Evolutionary conservation across 2,888 invertebrate species (phyloP), one percentile per base, ranked within the genome.

Genomic region (Halictus quadricinctus): DNA sequence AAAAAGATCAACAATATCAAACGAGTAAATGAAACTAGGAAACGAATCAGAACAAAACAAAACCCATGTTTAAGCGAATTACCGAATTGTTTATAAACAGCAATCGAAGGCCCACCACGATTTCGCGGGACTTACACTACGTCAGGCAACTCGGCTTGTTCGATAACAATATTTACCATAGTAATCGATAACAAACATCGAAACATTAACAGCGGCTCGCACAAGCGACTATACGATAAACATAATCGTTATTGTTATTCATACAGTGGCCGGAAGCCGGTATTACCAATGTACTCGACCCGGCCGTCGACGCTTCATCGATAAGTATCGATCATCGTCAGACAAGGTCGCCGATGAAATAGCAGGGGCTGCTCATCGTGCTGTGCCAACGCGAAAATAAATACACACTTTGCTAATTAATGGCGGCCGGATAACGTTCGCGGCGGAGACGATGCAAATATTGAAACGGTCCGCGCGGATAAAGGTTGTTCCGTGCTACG

Each of bases 331-430:
- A 48, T 25, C 64, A 64, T 64, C 64, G 64, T 64, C 64, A 36
- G 64, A 64, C 64, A 29, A 18, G 64, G 18, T 25, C 15, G 64
- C 6, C 64, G 64, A 18, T 64, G 64, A 64, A 64, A 64, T 29
- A 36, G 29, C 64, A 1, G 64, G 2, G 2, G 64, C 29, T 15
- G 64, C 18, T 29, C 29, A 64, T 29, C 66, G 81, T 69, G 76
- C 46, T 29, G 41, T n/a, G 72, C 66, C 58, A 76, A 79, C 75
- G 46, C 2, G 64, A 15, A 54, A 79, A 78, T 78, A 84, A 83
- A 79, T 84, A 83, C 54, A 66, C 72, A 76, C 72, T 75, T 83
- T 48, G 72, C 58, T 84, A 84, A 84, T 84, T 84, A 79, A 83
- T 79, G 75, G 58, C 43, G 60, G 58, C 15, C 18, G 50, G 64